Evolutionary conservation across 2,888 invertebrate genomes (phyloP).

Genomic region (Spatulosminthurus flaviceps): DNA sequence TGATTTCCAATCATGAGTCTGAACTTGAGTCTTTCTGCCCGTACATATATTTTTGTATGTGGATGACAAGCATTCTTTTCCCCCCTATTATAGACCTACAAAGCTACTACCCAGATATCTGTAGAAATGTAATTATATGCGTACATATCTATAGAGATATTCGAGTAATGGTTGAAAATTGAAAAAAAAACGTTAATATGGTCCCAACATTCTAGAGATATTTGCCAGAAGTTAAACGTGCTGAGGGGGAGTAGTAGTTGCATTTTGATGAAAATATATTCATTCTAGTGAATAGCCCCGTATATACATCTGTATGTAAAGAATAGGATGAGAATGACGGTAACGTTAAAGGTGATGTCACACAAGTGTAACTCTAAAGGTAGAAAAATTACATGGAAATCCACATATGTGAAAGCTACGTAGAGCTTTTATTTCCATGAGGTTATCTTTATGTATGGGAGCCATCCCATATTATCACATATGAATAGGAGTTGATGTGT

Average conservation of each 20-base stretch:
- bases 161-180: no score
- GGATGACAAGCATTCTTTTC: neutral
- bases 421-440: neutral
- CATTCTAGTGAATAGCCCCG: neutral
- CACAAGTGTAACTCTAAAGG: neutral
- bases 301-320: neutral
- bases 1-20: conserved; percentile 44
- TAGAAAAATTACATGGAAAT: conserved; percentile 2
- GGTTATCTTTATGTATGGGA: neutral
- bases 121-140: no score
- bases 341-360: no score
- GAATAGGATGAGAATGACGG: no score
- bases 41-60: neutral
- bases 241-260: neutral
- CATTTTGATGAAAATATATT: neutral
- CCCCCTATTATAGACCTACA: no score
- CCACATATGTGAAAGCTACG: neutral
- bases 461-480: no score
- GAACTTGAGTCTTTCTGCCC: neutral
- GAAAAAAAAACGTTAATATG: no score
- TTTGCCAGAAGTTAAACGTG: conserved; percentile 4
- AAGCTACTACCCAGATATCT: no score
- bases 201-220: neutral
- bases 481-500: no score
- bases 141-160: no score